Evolutionary conservation across 1,140 invertebrate species (phyloP), one percentile per base, ranked within the genome.

Genomic region (Phocides pigmalion): DNA sequence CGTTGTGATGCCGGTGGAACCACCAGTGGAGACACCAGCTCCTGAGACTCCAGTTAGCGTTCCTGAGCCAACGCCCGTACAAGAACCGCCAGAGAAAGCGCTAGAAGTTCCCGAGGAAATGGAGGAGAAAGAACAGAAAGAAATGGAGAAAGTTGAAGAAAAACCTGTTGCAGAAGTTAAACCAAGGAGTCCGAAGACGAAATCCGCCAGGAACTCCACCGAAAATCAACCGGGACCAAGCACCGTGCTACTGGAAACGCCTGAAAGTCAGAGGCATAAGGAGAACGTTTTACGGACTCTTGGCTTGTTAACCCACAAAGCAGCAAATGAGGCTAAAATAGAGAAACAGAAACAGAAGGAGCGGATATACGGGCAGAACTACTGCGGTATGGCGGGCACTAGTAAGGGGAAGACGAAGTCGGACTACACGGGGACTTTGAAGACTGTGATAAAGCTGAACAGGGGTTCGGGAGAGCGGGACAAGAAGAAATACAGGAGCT

Each of bases 371-470:
- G 92, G 93, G 2, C 82, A 89, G 0, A 92, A 88, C 39, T 93
- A 92, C 25, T 86, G 89, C 16, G 82, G 82, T 0, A 85, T 93
- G 62, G 74, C 78, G 49, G 88, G 89, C 17, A 47, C 56, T 0
- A 61, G 56, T 14, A 94, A 94, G 59, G 91, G 90, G 17, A 91
- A 92, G 50, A 73, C 81, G 2, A 90, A 91, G 19, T 92, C 53
- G 64, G 93, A 74, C 53, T 96, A 95, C 68, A 95, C 95, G 2
- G 96, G 96, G 1, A 96, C 95, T 0, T 76, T 96, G 37, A 97
- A 96, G 74, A 96, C 95, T 15, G 94, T 96, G 37, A 96, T 97
- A 61, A 95, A 96, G 82, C 74, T 95, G 47, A 95, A 95, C 61
- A 73, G 89, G 35, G 75, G 66, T 6, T 61, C 64, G n/a, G 83